phyloP scores from a whole-genome alignment of 1,140 invertebrate species.

The Gonatopus flavifemur region DNA sequence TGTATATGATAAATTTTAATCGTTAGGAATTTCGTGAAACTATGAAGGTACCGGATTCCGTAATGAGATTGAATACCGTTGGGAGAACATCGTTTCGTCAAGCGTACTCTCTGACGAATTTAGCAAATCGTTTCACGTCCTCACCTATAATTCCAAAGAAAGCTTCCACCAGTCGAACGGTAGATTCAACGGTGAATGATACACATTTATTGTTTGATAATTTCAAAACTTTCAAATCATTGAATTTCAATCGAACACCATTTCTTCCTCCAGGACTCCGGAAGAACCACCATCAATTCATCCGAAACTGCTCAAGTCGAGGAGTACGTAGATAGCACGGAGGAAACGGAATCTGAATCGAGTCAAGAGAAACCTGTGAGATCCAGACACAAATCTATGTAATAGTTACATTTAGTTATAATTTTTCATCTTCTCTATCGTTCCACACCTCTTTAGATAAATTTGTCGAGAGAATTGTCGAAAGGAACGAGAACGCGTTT shows the following conservation, averaged over 20 bases:
- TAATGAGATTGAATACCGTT: constrained; percentile 52
- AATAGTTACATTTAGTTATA: constrained; percentile 16
- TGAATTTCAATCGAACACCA: not conserved
- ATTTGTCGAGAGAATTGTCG: constrained; percentile 3
- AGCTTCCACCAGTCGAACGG: constrained; percentile 15
- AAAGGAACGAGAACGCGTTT: constrained; percentile 11
- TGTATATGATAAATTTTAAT: constrained; percentile 8
- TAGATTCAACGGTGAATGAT: constrained; percentile 29
- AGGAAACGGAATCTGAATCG: constrained; percentile 44
- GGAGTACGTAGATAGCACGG: constrained; percentile 41
- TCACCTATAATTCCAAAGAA: constrained; percentile 36
- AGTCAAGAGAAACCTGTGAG: constrained; percentile 44
- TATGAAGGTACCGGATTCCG: constrained; percentile 59
- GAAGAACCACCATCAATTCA: constrained; percentile 41
- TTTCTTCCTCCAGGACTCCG: constrained; percentile 39
- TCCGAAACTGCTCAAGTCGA: constrained; percentile 49
- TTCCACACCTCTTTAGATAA: constrained; percentile 34
- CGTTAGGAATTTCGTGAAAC: constrained; percentile 64
- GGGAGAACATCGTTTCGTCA: constrained; percentile 55
- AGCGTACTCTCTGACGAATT: constrained; percentile 60
- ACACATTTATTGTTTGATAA: not conserved
- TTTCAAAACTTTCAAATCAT: not conserved
- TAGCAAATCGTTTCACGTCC: constrained; percentile 50
- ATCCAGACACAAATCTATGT: constrained; percentile 43
- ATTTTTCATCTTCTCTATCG: constrained; percentile 13